Conservation (phyloP, 1,140 invertebrate species). For the Leguminivora glycinivorella region DNA sequence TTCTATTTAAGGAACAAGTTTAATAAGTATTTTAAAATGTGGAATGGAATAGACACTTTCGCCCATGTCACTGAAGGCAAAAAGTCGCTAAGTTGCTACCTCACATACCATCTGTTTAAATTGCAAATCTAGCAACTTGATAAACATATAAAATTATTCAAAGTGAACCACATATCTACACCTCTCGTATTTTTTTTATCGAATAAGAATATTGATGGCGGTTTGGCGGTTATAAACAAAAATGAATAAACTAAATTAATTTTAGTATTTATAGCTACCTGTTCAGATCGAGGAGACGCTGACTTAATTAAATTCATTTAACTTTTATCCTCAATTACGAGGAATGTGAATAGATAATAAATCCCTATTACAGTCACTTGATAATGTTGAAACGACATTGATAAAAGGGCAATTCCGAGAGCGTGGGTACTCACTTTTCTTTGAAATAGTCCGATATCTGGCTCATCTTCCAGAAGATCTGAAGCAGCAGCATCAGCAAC, state of each 20-base stretch:
- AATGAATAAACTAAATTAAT: too few relatives aligned
- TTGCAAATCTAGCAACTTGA: neutral
- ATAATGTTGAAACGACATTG: neutral
- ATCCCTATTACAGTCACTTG: neutral
- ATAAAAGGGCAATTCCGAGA: neutral
- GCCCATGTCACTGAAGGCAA: neutral
- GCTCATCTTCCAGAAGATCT: slow-evolving; percentile 74
- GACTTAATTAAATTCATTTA: neutral
- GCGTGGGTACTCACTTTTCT: slow-evolving; percentile 60
- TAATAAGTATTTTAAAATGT: too few relatives aligned
- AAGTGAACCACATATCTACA: too few relatives aligned
- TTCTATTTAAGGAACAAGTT: neutral
- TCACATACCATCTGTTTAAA: neutral
- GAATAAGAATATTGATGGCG: too few relatives aligned
- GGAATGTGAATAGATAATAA: neutral
- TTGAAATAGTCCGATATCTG: slow-evolving; percentile 72
- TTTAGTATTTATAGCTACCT: too few relatives aligned
- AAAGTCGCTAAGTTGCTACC: neutral
- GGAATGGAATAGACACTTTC: neutral
- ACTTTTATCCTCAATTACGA: neutral
- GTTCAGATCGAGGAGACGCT: neutral
- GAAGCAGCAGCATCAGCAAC: slow-evolving; percentile 66
- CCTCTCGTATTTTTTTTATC: too few relatives aligned
- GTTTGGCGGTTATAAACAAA: too few relatives aligned
- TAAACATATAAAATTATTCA: too few relatives aligned